Evolutionary conservation across 1,140 invertebrate species (phyloP).

Genomic region (Penaeus japonicus): DNA sequence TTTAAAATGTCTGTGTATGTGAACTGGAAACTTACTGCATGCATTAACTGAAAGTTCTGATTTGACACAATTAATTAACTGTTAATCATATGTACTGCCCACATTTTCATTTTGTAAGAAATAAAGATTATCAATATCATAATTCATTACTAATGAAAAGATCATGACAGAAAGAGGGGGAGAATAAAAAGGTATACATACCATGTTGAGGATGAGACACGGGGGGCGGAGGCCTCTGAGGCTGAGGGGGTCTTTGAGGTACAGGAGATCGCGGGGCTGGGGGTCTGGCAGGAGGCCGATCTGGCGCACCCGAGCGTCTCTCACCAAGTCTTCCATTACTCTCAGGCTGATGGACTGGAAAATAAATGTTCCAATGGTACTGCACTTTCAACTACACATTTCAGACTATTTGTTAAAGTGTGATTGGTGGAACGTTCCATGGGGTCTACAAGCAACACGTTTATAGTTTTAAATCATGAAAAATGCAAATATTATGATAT

Average conservation of each 20-base stretch:
- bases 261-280: constrained; percentile 30
- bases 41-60: no score
- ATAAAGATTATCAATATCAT: not conserved
- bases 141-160: not conserved
- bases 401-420: no score
- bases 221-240: constrained; percentile 25
- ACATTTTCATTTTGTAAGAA: not conserved
- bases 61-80: no score
- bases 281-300: constrained; percentile 10
- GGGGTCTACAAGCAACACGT: no score
- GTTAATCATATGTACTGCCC: not conserved
- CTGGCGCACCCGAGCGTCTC: not conserved
- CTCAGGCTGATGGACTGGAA: constrained; percentile 61
- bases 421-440: no score
- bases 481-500: no score
- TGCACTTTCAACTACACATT: no score
- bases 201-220: constrained; percentile 2
- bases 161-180: no score
- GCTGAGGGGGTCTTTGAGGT: constrained; percentile 59
- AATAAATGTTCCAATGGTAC: constrained; percentile 52
- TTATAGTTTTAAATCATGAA: no score
- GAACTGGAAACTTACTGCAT: no score
- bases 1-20: no score
- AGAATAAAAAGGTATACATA: not conserved
- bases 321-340: constrained; percentile 62